phyloP scores from a whole-genome alignment of 2,797 vertebrate species.

The Tangara arthus region DNA sequence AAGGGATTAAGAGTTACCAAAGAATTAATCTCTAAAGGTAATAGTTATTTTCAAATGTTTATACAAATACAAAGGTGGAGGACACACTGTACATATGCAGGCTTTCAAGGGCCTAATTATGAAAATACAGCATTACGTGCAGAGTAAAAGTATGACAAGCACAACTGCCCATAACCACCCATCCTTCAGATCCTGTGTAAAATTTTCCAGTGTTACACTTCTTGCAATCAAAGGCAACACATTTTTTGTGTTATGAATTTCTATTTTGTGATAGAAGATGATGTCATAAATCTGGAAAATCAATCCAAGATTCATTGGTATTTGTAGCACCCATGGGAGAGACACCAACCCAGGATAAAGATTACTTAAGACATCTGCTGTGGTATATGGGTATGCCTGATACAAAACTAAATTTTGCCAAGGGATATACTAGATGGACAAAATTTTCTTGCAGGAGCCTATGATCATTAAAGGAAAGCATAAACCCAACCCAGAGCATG shows the following conservation, averaged over 20 bases:
- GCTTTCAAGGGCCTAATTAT: background rate
- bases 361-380: background rate
- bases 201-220: slow-evolving; percentile 13
- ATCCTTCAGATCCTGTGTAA: background rate
- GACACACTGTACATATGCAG: background rate
- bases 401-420: background rate
- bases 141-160: background rate
- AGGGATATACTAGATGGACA: background rate
- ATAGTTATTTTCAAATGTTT: background rate
- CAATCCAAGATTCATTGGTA: background rate
- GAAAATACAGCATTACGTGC: background rate
- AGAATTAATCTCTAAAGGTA: background rate
- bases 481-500: background rate
- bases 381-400: background rate
- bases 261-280: slow-evolving; percentile 2
- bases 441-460: background rate
- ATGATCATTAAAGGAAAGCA: slow-evolving; percentile 4
- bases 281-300: slow-evolving; percentile 8
- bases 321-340: background rate
- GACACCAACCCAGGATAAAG: background rate
- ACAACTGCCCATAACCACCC: background rate
- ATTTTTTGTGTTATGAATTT: slow-evolving; percentile 16
- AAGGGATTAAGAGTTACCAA: background rate
- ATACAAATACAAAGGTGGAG: background rate
- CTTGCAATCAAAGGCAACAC: background rate